phyloP scores from a whole-genome alignment of 1,140 invertebrate genomes.

The Choristoneura fumiferana region DNA sequence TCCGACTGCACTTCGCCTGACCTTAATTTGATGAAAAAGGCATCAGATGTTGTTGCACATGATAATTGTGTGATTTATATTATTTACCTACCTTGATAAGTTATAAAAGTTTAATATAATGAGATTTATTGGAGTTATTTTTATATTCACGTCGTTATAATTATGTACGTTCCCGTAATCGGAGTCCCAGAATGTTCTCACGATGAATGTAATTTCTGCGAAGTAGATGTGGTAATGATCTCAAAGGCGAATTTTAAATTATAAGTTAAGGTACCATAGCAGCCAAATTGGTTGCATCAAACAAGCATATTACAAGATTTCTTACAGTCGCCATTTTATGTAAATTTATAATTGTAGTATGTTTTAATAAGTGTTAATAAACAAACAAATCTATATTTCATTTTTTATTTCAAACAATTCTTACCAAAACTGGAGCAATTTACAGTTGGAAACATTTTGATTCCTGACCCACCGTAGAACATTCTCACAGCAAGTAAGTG shows the following conservation, averaged over 20 bases:
- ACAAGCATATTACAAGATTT: conserved; percentile 25
- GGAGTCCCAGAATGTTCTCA: conserved; percentile 19
- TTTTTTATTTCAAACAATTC: too few species aligned
- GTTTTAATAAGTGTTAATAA: conserved; percentile 64
- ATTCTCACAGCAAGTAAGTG: too few species aligned
- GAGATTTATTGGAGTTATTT: conserved; percentile 44
- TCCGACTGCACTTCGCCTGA: neutral
- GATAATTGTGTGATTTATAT: conserved; percentile 16
- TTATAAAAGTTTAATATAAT: conserved; percentile 35
- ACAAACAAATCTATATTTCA: conserved; percentile 30
- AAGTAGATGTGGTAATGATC: conserved; percentile 30
- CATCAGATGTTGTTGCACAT: conserved; percentile 1
- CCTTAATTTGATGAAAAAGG: neutral
- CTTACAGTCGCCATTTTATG: conserved; percentile 45
- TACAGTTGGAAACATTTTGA: too few species aligned
- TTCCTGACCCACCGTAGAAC: too few species aligned
- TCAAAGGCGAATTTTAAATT: conserved; percentile 33
- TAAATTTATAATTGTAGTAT: conserved; percentile 53
- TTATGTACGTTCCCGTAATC: neutral
- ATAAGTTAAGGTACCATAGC: conserved; percentile 27
- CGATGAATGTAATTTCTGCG: conserved; percentile 12
- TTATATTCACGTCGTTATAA: conserved; percentile 26
- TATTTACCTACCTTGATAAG: conserved; percentile 29
- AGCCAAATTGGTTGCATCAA: conserved; percentile 34
- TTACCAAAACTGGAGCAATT: too few species aligned